phyloP scores from a whole-genome alignment of 2,888 invertebrate genomes.

The Arrhopalites spinosus region DNA sequence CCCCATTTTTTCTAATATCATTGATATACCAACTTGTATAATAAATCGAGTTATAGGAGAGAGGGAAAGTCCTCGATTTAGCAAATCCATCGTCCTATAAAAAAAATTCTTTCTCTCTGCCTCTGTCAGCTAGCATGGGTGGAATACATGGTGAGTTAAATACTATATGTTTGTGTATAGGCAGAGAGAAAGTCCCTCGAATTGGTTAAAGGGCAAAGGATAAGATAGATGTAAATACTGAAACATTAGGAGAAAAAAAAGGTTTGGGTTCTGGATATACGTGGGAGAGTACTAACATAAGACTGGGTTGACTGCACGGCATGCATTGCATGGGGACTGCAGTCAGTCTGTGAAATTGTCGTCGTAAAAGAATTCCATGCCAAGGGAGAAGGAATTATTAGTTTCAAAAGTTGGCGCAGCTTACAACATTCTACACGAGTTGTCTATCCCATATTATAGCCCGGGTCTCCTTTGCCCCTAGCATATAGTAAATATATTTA shows the following conservation, averaged over 20 bases:
- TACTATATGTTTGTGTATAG: not conserved
- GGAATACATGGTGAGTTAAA: not conserved
- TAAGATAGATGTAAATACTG: slow-evolving; percentile 31
- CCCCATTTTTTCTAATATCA: not conserved
- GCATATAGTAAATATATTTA: too few species aligned
- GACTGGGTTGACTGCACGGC: too few species aligned
- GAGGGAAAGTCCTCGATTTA: slow-evolving; percentile 6
- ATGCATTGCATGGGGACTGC: too few species aligned
- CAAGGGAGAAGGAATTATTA: too few species aligned
- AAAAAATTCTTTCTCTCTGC: not conserved
- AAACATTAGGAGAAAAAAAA: not conserved
- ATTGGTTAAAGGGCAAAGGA: slow-evolving; percentile 1
- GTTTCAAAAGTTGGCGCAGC: too few species aligned
- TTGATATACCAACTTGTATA: not conserved
- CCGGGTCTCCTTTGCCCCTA: too few species aligned
- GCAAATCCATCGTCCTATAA: not conserved
- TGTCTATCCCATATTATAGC: not conserved
- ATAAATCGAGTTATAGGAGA: too few species aligned
- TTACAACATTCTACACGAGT: not conserved
- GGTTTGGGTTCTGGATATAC: not conserved
- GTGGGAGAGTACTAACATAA: not conserved
- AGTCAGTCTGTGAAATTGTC: too few species aligned
- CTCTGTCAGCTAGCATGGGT: slow-evolving; percentile 1
- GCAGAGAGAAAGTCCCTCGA: too few species aligned
- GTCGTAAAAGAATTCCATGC: too few species aligned